Base-by-base conservation (phyloP, 2,888 invertebrate genomes). In the Cephus rjabovi region DNA sequence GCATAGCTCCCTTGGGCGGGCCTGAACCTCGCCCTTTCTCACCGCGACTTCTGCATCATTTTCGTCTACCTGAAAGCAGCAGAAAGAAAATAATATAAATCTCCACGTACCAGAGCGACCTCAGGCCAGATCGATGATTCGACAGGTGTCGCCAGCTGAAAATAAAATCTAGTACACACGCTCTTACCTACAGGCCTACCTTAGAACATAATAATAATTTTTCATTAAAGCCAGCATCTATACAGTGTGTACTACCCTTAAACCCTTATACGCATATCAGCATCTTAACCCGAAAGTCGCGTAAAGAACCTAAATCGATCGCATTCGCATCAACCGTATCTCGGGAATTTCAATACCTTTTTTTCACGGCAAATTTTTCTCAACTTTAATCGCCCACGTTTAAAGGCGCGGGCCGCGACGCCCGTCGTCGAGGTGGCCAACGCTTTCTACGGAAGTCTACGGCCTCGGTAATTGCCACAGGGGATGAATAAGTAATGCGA, bases 1-100 rank as follows among this genome's bases (percentile, higher is more conserved):
- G 87, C 89, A 89, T 89, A 83, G 88, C 81, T 77, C 76, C 78
- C 87, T 83, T 86, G 86, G 85, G 86, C 89, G 88, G 87, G 84
- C 84, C 85, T 87, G 86, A 87, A 88, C 89, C 89, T 87, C 86
- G 85, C 84, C 83, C 86, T 87, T 81, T 35, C 89, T 90, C 90
- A 90, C 89, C 89, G 88, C 85, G 87, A 87, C 84, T 84, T 85
- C 80, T 82, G 84, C 83, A 85, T 87, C 88, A 87, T 89, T 86
- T 85, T 87, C 84, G 83, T 85, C 84, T 83, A 89, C 83, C 89
- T 89, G 86, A 75, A 88, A 89, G 84, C 83, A 71, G 3, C 12
- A 12, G 3, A 71, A 71, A 71, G 1, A 71, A 56, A 23, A 56
- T 23, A 56, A 23, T 9, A 56, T 56, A 23, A 56, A 23, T 56